Evolutionary conservation across 2,113 vertebrate genomes (phyloP).

Genomic region (Pseudorhombus dupliciocellatus): DNA sequence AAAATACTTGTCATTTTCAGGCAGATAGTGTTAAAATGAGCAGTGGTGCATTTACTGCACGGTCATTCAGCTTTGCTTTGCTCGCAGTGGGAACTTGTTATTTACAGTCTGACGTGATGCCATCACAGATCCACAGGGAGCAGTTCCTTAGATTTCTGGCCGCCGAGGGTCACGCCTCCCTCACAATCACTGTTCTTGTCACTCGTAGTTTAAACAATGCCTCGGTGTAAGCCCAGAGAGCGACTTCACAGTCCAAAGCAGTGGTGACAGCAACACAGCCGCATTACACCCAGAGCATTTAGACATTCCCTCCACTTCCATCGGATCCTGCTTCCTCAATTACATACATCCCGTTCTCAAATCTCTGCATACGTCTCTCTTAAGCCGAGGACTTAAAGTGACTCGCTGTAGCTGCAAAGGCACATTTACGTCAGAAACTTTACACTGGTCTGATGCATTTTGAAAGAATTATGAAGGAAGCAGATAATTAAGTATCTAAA

Average conservation of each 20-base stretch:
- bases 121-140: conserved; percentile 12
- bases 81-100: neutral
- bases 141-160: conserved; percentile 13
- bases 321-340: conserved; percentile 6
- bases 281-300: conserved; percentile 5
- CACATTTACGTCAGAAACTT: conserved; percentile 58
- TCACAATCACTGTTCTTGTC: conserved; percentile 24
- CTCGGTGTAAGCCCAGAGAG: conserved; percentile 13
- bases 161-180: conserved; percentile 36
- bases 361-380: conserved; percentile 24
- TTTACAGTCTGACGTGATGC: neutral
- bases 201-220: conserved; percentile 13
- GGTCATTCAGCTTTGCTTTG: neutral
- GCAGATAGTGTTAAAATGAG: too few species aligned
- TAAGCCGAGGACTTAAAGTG: conserved; percentile 44
- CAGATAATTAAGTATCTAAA: neutral
- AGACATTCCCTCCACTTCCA: conserved; percentile 2
- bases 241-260: conserved; percentile 34
- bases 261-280: neutral
- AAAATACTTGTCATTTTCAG: too few species aligned
- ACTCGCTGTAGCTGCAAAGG: conserved; percentile 14
- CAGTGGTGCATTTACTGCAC: too few species aligned
- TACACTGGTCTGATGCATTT: conserved; percentile 8
- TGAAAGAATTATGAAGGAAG: conserved; percentile 5
- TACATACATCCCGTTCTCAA: conserved; percentile 19